These are phyloP conservation scores for Glossophaga mutica DNA, from an alignment of 2,797 vertebrate species.

Conservation along the genomic window DNA sequence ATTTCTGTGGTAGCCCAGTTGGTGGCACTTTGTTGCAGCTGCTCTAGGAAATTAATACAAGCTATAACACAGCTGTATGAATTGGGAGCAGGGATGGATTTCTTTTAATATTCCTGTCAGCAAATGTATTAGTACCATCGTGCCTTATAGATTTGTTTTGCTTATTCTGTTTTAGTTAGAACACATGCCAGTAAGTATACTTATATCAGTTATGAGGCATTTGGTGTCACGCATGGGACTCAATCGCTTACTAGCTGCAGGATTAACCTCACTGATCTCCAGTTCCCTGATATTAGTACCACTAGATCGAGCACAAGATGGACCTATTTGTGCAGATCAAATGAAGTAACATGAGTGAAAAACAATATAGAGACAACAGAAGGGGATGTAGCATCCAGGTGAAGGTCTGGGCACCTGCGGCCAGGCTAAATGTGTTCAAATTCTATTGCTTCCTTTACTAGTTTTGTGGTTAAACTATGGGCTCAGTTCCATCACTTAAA, in stretches of 20 bases:
- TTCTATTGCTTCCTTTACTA: not conserved
- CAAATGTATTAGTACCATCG: not conserved
- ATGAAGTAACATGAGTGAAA: not conserved
- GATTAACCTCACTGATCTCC: not conserved
- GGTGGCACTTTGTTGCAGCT: not conserved
- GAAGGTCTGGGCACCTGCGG: not conserved
- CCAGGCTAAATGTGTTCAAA: not conserved
- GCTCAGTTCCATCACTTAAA: not conserved
- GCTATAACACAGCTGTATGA: not conserved
- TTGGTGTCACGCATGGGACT: not conserved
- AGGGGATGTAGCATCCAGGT: not conserved
- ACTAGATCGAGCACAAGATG: not conserved
- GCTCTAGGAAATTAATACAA: not conserved
- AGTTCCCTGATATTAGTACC: not conserved
- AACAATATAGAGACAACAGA: not conserved
- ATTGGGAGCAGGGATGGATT: not conserved
- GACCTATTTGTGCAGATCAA: not conserved
- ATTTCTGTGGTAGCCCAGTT: not conserved
- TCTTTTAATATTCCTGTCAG: not conserved
- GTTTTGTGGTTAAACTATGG: not conserved
- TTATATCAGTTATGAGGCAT: not conserved
- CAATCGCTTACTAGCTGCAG: not conserved
- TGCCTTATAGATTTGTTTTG: not conserved
- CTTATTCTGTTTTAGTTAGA: not conserved
- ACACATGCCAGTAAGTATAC: not conserved